Evolutionary conservation across 2,888 invertebrate genomes (phyloP).

Genomic region (Lithophane socia): DNA sequence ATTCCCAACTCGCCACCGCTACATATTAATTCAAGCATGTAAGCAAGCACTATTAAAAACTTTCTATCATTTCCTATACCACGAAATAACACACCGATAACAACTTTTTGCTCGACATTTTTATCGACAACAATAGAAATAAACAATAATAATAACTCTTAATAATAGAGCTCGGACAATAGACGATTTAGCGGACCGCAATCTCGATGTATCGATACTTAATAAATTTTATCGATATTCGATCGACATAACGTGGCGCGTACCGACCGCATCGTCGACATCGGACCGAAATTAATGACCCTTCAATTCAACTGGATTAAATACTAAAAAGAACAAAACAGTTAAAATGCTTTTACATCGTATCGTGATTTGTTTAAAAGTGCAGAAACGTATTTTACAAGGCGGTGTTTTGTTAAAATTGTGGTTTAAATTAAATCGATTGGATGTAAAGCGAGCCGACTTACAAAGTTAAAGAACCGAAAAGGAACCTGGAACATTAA

Average conservation of each 20-base stretch:
- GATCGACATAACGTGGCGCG: conserved; percentile 50
- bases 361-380: conserved; percentile 50
- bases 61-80: conserved; percentile 25
- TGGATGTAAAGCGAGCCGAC: conserved; percentile 4
- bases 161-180: conserved; percentile 58
- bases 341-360: conserved; percentile 49
- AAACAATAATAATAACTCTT: conserved; percentile 57
- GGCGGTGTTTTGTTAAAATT: conserved; percentile 47
- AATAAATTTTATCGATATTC: conserved; percentile 67
- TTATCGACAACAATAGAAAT: conserved; percentile 57
- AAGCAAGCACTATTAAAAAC: conserved; percentile 26
- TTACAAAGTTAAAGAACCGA: conserved; percentile 10
- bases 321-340: conserved; percentile 32
- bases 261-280: conserved; percentile 51
- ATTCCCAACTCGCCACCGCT: not conserved
- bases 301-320: conserved; percentile 42
- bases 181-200: conserved; percentile 50
- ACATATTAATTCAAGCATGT: not conserved
- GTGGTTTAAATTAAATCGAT: conserved; percentile 38
- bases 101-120: conserved; percentile 42
- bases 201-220: conserved; percentile 58
- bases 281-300: conserved; percentile 62
- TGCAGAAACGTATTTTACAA: conserved; percentile 51
- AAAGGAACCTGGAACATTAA: too few relatives aligned
- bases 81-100: conserved; percentile 1